These are phyloP conservation scores for Anisognathus igniventris DNA, from an alignment of 2,797 vertebrate genomes.

Conservation along the genomic window DNA sequence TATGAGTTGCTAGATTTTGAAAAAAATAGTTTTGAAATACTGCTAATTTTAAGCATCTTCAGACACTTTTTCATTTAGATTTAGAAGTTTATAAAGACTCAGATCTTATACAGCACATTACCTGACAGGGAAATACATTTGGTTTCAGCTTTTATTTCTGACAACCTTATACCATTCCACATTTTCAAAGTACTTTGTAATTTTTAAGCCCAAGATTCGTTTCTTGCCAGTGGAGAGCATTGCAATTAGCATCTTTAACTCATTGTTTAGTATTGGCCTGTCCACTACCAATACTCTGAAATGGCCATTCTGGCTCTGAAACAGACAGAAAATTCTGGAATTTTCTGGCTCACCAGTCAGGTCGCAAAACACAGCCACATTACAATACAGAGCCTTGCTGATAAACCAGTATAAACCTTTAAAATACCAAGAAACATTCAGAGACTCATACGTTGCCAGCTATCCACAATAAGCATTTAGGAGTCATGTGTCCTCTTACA, in stretches of 20 bases:
- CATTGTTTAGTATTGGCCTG: neutral
- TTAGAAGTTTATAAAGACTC: neutral
- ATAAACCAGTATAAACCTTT: conserved; percentile 5
- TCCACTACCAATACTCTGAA: neutral
- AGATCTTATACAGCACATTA: neutral
- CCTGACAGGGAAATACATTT: neutral
- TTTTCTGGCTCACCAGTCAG: conserved; percentile 30
- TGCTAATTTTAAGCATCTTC: neutral
- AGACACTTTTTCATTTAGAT: neutral
- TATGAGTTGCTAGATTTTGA: neutral
- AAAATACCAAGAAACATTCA: neutral
- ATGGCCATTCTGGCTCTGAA: conserved; percentile 9
- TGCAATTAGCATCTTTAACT: conserved; percentile 37
- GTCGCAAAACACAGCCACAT: neutral
- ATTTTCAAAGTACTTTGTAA: neutral
- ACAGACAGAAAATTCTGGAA: neutral
- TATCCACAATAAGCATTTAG: neutral
- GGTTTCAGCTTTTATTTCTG: neutral
- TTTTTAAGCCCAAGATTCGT: neutral
- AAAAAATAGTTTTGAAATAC: neutral
- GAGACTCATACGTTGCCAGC: neutral
- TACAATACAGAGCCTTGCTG: neutral
- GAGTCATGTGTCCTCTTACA: neutral
- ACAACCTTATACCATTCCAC: neutral
- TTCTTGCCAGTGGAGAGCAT: neutral